Base-by-base conservation (phyloP, 2,113 vertebrate genomes). In the Alethe diademata region DNA sequence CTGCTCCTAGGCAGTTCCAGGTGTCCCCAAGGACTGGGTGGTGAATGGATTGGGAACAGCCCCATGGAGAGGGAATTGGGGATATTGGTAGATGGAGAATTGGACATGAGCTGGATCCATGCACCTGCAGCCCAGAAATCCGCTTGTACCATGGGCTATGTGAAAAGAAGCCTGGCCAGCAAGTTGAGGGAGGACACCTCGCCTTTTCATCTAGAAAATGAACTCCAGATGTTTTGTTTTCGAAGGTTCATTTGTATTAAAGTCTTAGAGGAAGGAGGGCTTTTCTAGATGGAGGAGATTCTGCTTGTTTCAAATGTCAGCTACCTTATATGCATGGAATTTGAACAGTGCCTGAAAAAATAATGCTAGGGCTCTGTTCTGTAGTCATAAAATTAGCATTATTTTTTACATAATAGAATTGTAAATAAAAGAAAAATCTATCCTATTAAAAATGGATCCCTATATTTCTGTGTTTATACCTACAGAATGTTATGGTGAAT, bases 1-100 rank as follows among this genome's bases (percentile, higher is more conserved):
- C 3, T 20, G 29, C n/a, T 8, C 18, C 0, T 0, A 12, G 20
- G 23, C 28, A 64, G 9, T 42, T 24, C 2, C 24, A 19, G 14
- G 22, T 8, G 8, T 50, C 12, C 16, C 3, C 8, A 25, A 0
- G 8, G 22, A 5, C 3, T 38, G 60, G 29, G 23, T 6, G 74
- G 23, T 33, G 45, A 14, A 19, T 1, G 20, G 24, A 14, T 18
- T 45, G 17, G 40, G 25, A 60, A 7, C 15, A 69, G 28, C 7
- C 8, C 19, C 8, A 11, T 1, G 1, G 35, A 60, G 74, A 33
- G 79, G 38, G 43, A 54, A 8, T 0, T 54, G 18, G 16, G 50
- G 7, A 33, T 40, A 4, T 0, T 19, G 24, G 10, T 2, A 7
- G 35, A 16, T 38, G 60, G 33, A 74, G 48, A 25, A 38, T 1